Base-by-base conservation (phyloP, 2,888 invertebrate species). In the Hydriomena furcata region DNA sequence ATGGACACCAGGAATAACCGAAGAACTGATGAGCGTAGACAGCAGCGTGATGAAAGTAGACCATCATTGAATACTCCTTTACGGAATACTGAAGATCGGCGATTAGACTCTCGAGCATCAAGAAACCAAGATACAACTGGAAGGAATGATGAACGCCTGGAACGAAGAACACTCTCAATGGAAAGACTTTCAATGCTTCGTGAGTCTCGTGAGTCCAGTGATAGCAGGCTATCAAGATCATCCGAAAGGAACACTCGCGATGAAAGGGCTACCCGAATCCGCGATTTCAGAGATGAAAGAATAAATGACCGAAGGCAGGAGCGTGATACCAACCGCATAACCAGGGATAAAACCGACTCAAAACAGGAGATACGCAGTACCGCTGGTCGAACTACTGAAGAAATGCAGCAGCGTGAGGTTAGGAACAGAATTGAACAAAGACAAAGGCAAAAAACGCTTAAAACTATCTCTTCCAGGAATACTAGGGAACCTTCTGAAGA, bases 41-140 rank as follows among this genome's bases (percentile, higher is more conserved):
- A 32, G 17, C 24, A 27, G 10, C 46, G 40, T 17, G 37, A 47
- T 50, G 47, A 37, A 34, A 58, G 27, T 20, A 46, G 43, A 28
- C 24, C 27, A n/a, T 36, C 40, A 6, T 20, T 12, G 5, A 37
- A 31, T 31, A 13, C 25, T n/a, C n/a, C n/a, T 1, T n/a, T 7
- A 11, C 38, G 13, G 6, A 51, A 32, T 21, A 21, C 8, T 27
- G 35, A 34, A 25, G 47, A 40, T 35, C 41, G 7, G 32, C 45
- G 25, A 10, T 7, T 45, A 5, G 24, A 11, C 12, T 8, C 13
- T 12, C 7, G 40, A 37, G 23, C 32, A 17, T 24, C 40, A 28
- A 30, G 24, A 24, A 20, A 1, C 7, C 1, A 25, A 20, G 38
- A 32, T 12, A 23, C 10, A 34, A 32, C n/a, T 4, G 17, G 28